phyloP scores from a whole-genome alignment of 2,888 invertebrate species.

The Erannis defoliaria region DNA sequence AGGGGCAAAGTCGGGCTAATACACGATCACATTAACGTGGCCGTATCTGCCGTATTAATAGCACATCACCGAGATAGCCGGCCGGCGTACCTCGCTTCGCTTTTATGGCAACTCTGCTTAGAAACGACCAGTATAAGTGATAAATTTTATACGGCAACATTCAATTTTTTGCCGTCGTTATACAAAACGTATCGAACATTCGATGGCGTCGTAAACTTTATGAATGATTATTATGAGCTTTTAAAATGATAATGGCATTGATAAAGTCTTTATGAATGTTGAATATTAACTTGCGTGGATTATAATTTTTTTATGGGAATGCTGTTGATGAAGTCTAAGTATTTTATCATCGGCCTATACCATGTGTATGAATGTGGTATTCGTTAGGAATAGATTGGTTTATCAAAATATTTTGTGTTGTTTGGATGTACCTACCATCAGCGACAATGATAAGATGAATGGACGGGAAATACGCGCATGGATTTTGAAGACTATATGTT shows the following conservation, averaged over 20 bases:
- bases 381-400: too few species aligned
- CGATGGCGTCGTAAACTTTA: conserved; percentile 31
- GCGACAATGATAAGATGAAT: too few species aligned
- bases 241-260: conserved; percentile 28
- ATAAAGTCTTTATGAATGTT: conserved; percentile 34
- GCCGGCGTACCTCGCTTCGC: conserved; percentile 45
- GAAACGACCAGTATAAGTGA: conserved; percentile 48
- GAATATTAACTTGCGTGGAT: conserved; percentile 20
- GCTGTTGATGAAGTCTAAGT: conserved; percentile 9
- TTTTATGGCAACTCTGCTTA: conserved; percentile 55
- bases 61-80: conserved; percentile 78
- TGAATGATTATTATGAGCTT: conserved; percentile 34
- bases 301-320: conserved; percentile 12
- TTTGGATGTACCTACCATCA: too few species aligned
- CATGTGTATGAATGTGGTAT: too few species aligned
- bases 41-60: conserved; percentile 79
- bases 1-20: conserved; percentile 54
- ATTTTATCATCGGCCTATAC: conserved; percentile 5
- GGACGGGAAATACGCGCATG: too few species aligned
- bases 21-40: conserved; percentile 70
- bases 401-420: too few species aligned
- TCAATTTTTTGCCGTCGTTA: conserved; percentile 50
- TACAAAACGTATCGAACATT: conserved; percentile 31
- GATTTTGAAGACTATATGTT: too few species aligned
- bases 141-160: conserved; percentile 59